Percentiles rank a stretch among this genome's conserved stretches.
Conservation (phyloP, 2,888 invertebrate genomes). For the Drosophila neotestacea region DNA sequence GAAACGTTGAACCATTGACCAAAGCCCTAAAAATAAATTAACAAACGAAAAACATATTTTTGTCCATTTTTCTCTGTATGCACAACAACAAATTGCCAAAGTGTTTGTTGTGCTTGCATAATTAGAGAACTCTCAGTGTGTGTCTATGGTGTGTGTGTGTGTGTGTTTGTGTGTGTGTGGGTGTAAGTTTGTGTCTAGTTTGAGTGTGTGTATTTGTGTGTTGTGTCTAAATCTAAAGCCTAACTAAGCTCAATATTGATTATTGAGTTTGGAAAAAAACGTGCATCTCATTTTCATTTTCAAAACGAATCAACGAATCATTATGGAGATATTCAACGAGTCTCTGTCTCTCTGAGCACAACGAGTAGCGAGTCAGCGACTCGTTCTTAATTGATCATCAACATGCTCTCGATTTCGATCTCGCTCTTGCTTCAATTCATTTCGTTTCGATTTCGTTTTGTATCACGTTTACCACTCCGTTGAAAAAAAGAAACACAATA, state of each 20-base stretch:
- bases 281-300: conserved; percentile 26
- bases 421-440: conserved; percentile 39
- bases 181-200: conserved; percentile 6
- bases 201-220: conserved; percentile 4
- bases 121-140: conserved; percentile 11
- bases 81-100: conserved; percentile 63
- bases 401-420: conserved; percentile 9
- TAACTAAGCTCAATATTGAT: conserved; percentile 38
- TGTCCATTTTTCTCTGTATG: conserved; percentile 55
- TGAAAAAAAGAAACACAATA: conserved; percentile 73
- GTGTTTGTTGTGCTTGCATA: conserved; percentile 45
- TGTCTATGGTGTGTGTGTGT: conserved; percentile 9
- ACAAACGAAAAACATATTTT: conserved; percentile 84
- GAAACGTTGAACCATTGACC: conserved; percentile 90
- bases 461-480: conserved; percentile 69
- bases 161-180: conserved; percentile 6
- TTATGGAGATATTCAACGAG: conserved; percentile 19
- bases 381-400: conserved; percentile 31
- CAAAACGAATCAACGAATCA: conserved; percentile 57
- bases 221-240: conserved; percentile 36
- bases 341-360: conserved; percentile 15
- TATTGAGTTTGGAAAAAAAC: conserved; percentile 28
- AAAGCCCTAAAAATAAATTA: conserved; percentile 87
- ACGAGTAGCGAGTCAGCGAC: conserved; percentile 5
- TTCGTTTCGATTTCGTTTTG: conserved; percentile 36